A percentile compares a stretch with the other conserved stretches of the same genome.
phyloP scores from a whole-genome alignment of 2,797 vertebrate species.

The Buphagus erythrorhynchus region DNA sequence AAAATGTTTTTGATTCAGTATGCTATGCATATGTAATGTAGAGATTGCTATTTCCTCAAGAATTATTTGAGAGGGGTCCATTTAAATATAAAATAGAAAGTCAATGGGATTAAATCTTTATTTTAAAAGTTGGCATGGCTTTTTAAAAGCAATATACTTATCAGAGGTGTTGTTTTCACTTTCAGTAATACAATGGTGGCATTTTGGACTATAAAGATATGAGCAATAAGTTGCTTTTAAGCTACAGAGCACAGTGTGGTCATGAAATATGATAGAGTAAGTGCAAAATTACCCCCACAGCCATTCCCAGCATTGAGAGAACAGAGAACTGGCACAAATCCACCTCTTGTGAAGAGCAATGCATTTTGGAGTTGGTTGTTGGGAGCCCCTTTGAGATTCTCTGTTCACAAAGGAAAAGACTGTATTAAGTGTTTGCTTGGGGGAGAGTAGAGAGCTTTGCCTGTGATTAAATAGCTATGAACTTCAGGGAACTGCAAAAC shows the following conservation, averaged over 20 bases:
- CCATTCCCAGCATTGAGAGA: neutral
- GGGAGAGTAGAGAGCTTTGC: neutral
- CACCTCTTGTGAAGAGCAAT: neutral
- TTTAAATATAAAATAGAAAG: neutral
- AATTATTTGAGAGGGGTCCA: neutral
- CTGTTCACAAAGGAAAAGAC: neutral
- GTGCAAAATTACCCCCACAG: neutral
- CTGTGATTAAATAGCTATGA: neutral
- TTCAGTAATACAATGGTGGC: neutral
- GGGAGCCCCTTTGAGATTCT: neutral
- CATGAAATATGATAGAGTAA: neutral
- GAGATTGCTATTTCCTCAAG: neutral
- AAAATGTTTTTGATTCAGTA: neutral
- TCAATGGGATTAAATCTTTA: neutral
- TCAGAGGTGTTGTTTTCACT: neutral
- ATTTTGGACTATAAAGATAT: neutral
- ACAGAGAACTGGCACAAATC: neutral
- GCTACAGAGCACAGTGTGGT: neutral
- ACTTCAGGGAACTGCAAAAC: neutral
- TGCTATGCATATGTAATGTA: neutral
- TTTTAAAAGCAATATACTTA: rapidly evolving
- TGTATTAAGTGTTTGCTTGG: neutral
- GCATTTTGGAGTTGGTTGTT: neutral
- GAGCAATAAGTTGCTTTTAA: neutral
- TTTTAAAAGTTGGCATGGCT: neutral